Percentiles rank a stretch among this genome's conserved stretches.
Evolutionary conservation across 2,797 vertebrate genomes (phyloP).

Genomic region (Smutsia temminckii): DNA sequence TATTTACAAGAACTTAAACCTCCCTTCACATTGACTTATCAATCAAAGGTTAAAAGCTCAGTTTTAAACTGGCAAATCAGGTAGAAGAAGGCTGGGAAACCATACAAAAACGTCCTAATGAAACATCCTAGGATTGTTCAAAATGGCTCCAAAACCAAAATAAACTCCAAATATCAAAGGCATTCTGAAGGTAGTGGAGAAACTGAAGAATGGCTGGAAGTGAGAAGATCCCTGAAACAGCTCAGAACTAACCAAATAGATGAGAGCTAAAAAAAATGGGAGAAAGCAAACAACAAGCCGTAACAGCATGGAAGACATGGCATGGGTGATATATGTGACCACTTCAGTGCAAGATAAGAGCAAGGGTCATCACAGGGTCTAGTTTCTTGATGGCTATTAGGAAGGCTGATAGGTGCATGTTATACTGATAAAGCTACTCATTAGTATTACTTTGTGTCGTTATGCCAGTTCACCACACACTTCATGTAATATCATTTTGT

Average conservation of each 20-base stretch:
- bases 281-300: neutral
- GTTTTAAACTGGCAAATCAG: neutral
- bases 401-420: fast-evolving
- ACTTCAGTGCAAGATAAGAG: too few relatives aligned
- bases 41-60: neutral
- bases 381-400: neutral
- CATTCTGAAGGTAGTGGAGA: neutral
- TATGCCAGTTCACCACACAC: fast-evolving
- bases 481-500: too few relatives aligned
- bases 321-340: fast-evolving
- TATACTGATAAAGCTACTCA: neutral
- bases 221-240: neutral
- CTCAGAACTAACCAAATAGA: neutral
- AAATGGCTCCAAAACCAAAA: neutral
- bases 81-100: neutral
- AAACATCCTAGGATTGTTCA: neutral
- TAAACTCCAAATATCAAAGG: neutral
- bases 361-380: neutral
- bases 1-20: neutral
- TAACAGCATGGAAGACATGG: neutral
- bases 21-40: neutral
- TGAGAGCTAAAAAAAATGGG: neutral
- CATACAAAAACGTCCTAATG: neutral
- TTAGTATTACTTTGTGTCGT: neutral
- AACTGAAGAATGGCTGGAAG: neutral